These are phyloP conservation scores for Theristicus caerulescens DNA, from an alignment of 2,113 vertebrate species.

Conservation along the genomic window DNA sequence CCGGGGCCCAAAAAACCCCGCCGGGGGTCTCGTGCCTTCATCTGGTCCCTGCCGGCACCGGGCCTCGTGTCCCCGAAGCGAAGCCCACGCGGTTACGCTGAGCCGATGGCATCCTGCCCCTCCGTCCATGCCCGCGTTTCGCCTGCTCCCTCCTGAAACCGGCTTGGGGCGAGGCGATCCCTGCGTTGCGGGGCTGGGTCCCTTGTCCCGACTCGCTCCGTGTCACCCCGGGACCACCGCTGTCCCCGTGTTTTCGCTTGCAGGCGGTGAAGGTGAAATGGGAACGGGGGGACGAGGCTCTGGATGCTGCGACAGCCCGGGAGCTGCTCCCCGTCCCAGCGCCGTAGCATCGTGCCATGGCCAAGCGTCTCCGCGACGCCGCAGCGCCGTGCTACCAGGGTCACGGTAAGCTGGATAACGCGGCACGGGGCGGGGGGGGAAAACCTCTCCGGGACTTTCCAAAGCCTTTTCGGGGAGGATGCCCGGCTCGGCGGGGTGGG, in stretches of 20 bases:
- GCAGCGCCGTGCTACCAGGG: neutral
- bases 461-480: neutral
- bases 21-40: neutral
- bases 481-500: fast-evolving
- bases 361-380: neutral
- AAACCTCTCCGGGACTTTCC: neutral
- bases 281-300: no score
- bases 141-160: neutral
- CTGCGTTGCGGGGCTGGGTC: no score
- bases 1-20: neutral
- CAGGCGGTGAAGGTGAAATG: neutral
- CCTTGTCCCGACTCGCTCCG: neutral
- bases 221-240: neutral
- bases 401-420: neutral
- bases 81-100: neutral
- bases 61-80: no score
- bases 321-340: neutral
- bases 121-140: neutral
- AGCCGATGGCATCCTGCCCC: neutral
- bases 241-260: neutral
- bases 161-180: neutral
- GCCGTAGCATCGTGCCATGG: fast-evolving
- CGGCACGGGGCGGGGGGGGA: fast-evolving
- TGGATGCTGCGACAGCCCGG: no score
- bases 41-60: neutral